A percentile compares a stretch with the other conserved stretches of the same genome.
Conservation (phyloP, 2,888 invertebrate species). For the Ophraella communa region DNA sequence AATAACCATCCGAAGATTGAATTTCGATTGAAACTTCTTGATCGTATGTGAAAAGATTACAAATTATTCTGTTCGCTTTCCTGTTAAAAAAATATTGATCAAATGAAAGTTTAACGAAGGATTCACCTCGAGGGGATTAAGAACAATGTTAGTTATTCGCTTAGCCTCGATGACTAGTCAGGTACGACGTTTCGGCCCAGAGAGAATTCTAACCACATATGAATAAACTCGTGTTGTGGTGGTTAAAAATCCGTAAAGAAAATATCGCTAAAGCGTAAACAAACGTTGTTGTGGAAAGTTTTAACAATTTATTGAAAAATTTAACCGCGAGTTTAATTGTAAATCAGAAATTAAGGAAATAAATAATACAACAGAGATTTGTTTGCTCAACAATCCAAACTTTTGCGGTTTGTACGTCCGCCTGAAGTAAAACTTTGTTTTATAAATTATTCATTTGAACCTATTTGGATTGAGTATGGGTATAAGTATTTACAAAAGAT, state of each 20-base stretch:
- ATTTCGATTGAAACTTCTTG: background rate
- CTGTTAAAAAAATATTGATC: background rate
- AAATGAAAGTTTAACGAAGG: constrained; percentile 23
- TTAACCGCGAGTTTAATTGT: background rate
- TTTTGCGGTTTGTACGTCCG: too few relatives aligned
- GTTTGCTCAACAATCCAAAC: too few relatives aligned
- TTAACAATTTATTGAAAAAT: background rate
- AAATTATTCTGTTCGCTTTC: background rate
- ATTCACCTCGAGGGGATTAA: constrained; percentile 8
- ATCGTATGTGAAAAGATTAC: constrained; percentile 4
- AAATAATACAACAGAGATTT: too few relatives aligned
- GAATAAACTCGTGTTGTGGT: constrained; percentile 7
- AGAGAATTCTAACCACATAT: constrained; percentile 22
- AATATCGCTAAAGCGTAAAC: background rate
- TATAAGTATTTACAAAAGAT: too few relatives aligned
- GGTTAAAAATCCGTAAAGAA: constrained; percentile 8
- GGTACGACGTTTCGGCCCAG: constrained; percentile 19
- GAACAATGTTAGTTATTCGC: constrained; percentile 6
- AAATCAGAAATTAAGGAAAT: too few relatives aligned
- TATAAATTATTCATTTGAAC: too few relatives aligned
- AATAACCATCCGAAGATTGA: background rate
- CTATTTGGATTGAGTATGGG: too few relatives aligned
- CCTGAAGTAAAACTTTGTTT: too few relatives aligned
- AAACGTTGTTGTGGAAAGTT: background rate
- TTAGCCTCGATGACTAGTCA: constrained; percentile 1